These are phyloP conservation scores for Philaethria dido DNA, from an alignment of 2,888 invertebrate species.

Conservation along the genomic window DNA sequence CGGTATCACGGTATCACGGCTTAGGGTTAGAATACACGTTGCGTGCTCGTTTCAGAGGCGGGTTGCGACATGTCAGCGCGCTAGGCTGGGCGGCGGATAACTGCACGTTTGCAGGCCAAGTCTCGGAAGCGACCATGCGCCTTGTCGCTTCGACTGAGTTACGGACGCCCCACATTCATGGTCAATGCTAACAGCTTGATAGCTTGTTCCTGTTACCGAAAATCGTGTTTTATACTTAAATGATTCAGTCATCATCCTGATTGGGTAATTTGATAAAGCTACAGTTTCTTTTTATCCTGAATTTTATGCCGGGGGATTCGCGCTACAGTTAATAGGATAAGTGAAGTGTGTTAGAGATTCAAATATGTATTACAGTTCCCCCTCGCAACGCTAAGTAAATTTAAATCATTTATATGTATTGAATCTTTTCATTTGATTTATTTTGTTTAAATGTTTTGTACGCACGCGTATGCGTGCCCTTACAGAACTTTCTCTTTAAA, in stretches of 20 bases:
- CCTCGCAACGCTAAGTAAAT: neutral
- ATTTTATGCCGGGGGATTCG: neutral
- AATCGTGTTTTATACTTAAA: conserved; percentile 42
- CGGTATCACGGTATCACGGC: conserved; percentile 15
- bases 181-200: conserved; percentile 66
- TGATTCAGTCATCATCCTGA: conserved; percentile 17
- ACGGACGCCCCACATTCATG: conserved; percentile 57
- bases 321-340: conserved; percentile 1
- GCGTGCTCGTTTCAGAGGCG: conserved; percentile 43
- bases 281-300: neutral
- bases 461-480: too few species aligned
- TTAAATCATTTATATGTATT: neutral
- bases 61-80: conserved; percentile 70
- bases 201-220: conserved; percentile 53
- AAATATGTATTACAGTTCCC: neutral
- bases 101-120: conserved; percentile 56
- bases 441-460: neutral
- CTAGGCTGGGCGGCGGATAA: conserved; percentile 63
- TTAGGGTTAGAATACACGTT: conserved; percentile 48
- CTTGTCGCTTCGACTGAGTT: conserved; percentile 47
- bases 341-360: neutral
- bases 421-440: neutral
- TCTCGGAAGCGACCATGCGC: conserved; percentile 52
- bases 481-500: too few species aligned
- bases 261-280: conserved; percentile 16